Base-by-base conservation (phyloP, 2,113 vertebrate genomes). In the Alosa alosa region DNA sequence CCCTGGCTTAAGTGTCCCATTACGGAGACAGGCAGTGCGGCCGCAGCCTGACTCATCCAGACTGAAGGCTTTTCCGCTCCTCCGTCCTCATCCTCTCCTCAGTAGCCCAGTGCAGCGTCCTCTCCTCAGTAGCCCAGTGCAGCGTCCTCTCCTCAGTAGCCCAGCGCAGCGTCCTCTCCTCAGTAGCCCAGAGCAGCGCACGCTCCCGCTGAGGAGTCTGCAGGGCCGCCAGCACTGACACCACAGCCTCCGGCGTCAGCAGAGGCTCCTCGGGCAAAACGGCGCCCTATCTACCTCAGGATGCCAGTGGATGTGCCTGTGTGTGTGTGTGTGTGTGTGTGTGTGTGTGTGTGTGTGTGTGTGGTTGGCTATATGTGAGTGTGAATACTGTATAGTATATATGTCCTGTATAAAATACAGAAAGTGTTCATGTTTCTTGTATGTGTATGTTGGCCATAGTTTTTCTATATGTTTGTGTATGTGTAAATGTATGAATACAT, bases 31-130 rank as follows among this genome's bases (percentile, higher is more conserved):
- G 72, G 31, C 72, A 36, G 2, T 31, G 31, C 9, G 31, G 31
- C 72, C 11, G 3, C 72, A 78, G 72, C 72, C 72, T 78, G 72
- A 78, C 31, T 78, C 72, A 78, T 78, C 11, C 72, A 78, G 31
- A 78, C 36, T 78, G 31, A 36, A 78, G 72, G 72, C 72, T 78
- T 78, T 78, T 78, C 36, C 72, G 10, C 25, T 78, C 72, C 72
- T 52, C 50, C 50, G 2, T 7, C 22, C 60, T 7, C n/a, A 1
- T 31, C 31, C 31, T n/a, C n/a, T n/a, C 0, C 31, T 31, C 31
- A 31, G 31, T 31, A 31, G 31, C 31, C 31, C 31, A 31, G 31
- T 1, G 31, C 31, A 31, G 31, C 31, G 31, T 31, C 31, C 31
- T 31, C 31, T 31, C 31, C 31, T 31, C 31, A 31, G 31, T 31